Evolutionary conservation across 2,113 vertebrate genomes (phyloP).

Genomic region (Amblyornis subalaris): DNA sequence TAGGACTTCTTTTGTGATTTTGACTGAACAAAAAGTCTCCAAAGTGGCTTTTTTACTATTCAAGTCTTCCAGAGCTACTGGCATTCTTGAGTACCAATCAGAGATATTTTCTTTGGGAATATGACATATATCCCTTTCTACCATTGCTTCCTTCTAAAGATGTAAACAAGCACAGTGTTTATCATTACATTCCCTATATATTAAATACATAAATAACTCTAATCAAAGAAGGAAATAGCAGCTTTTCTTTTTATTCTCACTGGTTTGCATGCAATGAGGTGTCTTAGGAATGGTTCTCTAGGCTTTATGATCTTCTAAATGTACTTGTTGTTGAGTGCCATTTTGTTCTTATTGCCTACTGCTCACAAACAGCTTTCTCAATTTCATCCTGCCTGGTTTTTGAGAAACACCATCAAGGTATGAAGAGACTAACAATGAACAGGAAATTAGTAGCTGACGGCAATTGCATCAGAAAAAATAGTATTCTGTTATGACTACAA

Average conservation of each 20-base stretch:
- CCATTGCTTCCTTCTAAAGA: neutral
- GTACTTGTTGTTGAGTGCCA: neutral
- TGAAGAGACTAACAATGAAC: neutral
- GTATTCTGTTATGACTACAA: neutral
- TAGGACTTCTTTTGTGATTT: neutral
- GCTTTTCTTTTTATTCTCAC: neutral
- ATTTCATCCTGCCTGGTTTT: neutral
- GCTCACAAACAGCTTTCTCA: neutral
- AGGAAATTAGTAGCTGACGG: neutral
- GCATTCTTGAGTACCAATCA: neutral
- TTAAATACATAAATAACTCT: neutral
- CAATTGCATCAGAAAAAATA: neutral
- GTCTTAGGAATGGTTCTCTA: neutral
- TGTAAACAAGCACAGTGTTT: neutral
- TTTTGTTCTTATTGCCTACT: neutral
- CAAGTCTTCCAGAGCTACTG: neutral
- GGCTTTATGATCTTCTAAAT: neutral
- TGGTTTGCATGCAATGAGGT: neutral
- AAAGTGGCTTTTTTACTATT: neutral
- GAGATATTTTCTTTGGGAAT: neutral
- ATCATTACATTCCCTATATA: neutral
- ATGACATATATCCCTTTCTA: neutral
- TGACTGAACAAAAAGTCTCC: neutral
- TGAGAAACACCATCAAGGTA: neutral
- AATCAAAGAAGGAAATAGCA: neutral